Evolutionary conservation across 1,140 invertebrate genomes (phyloP), one percentile per base, ranked within the genome.

Genomic region (Chironomus striatipennis): DNA sequence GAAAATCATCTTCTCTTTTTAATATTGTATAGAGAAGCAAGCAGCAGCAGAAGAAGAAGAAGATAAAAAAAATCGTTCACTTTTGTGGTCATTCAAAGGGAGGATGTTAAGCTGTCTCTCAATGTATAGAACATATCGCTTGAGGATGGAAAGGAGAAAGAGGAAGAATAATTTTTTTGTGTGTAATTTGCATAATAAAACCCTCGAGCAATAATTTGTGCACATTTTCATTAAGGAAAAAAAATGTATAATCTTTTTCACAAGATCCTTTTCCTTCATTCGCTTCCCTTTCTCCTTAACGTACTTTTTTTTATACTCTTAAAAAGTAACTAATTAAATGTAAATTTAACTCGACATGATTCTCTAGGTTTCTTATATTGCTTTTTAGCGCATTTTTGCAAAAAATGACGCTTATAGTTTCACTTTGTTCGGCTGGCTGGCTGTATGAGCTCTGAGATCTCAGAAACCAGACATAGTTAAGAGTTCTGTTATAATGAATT

Each of bases 151-250:
- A 57, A 57, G 47, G n/a, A n/a, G 47, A 57, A 57, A 57, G 15
- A 47, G 15, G 24, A 34, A 34, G 24, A 34, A 34, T 34, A 34
- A 34, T 34, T 34, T 34, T 34, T 34, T 57, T 57, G 47, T 57
- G 20, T 70, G n/a, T 70, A 70, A 70, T 70, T 70, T 70, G 65
- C 65, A 70, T 70, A 70, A 70, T 70, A 20, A 21, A 70, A 21
- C 65, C 65, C 65, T 57, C 17, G 18, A 70, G 65, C 20, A 70
- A 70, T 70, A 70, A 70, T 70, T 70, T 70, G 65, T 70, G 65
- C 65, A 70, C 65, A 70, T 70, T 70, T 70, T 70, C 65, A 70
- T 70, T 70, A 70, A 57, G 47, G n/a, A 57, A 57, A 10, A 15
- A 15, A 47, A 67, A 67, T 2, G 7, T n/a, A 20, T 70, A 70